Evolutionary conservation across 2,797 vertebrate genomes (phyloP), one percentile per base, ranked within the genome.

Genomic region (Xenentodon cancila): DNA sequence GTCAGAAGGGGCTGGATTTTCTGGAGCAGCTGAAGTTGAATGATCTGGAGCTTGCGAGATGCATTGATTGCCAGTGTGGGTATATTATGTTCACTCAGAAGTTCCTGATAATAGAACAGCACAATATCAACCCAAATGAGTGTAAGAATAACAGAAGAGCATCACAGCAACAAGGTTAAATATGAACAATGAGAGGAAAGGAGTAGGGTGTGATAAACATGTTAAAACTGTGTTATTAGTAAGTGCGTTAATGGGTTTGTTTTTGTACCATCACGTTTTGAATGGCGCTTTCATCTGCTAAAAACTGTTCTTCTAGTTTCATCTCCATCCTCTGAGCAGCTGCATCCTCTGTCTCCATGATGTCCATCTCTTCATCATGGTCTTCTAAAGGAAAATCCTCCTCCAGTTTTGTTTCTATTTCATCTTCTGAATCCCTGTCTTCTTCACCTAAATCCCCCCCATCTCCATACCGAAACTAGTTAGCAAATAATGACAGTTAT

Each of bases 361-460:
- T 92, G 15, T 92, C 93, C 1, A 13, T 12, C 25, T 92, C 91
- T 11, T 84, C 88, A 5, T 86, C 85, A n/a, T 92, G 89, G 8
- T 93, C 91, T 44, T 95, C 95, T 6, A 85, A 81, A 27, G 91
- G 91, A 86, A 97, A 97, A 73, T 97, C 96, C 15, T 94, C 93
- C 77, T 92, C 88, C 22, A 99, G 88, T 59, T 90, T 79, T 49
- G 88, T 88, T 56, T 96, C 94, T 57, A 96, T 87, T 20, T 93
- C 80, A 15, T 94, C 91, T 13, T 93, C 89, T 1, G 80, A 66
- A 12, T 44, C 49, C 9, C 82, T 80, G 1, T 32, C 47, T n/a
- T 60, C 59, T 20, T 88, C 79, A 4, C 80, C 65, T 0, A 59
- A 66, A 6, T 78, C 79, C 25, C 87, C 82, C 52, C 77, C 53